Base-by-base conservation (phyloP, 2,113 vertebrate species). In the Osmerus mordax region DNA sequence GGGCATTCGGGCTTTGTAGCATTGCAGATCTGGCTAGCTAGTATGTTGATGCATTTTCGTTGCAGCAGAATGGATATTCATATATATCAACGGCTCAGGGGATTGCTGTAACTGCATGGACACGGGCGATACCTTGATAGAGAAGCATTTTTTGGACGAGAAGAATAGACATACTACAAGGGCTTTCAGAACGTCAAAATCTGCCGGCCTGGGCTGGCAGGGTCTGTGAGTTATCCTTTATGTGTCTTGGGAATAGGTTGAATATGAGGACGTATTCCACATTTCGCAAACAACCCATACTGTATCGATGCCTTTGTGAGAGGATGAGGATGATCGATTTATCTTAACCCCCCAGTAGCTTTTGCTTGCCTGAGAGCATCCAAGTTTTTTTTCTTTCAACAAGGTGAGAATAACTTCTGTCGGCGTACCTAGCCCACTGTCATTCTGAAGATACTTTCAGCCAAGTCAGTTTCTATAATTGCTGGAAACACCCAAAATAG, bases 1-100 rank as follows among this genome's bases (percentile, higher is more conserved):
- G 91, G 91, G 91, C 89, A 83, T 78, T 74, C 72, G 79, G 85
- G 80, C 87, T 90, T 91, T 91, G 90, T 89, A 90, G 91, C 91
- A 90, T 87, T 92, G 91, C 90, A 89, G 91, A 87, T 88, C 90
- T 87, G 73, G 73, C 79, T 82, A 60, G 55, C 79, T 82, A 60
- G 55, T 6, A 77, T 62, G 67, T 78, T 74, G 81, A 78, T 86
- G 83, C 83, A 62, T 72, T 70, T 76, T 86, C 82, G 72, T 78
- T 78, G 71, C 83, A 85, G 81, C 85, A 84, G 84, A 87, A 90
- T 92, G 87, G 87, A 87, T 86, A 84, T 79, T 73, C 81, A 73
- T 77, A 78, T 69, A 83, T 77, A 81, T 77, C 67, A 68, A 74
- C 74, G 79, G 84, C 76, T 80, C 78, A 62, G 55, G 62, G 79